phyloP scores from a whole-genome alignment of 1,140 invertebrate genomes.

The Platyscapa corneri region DNA sequence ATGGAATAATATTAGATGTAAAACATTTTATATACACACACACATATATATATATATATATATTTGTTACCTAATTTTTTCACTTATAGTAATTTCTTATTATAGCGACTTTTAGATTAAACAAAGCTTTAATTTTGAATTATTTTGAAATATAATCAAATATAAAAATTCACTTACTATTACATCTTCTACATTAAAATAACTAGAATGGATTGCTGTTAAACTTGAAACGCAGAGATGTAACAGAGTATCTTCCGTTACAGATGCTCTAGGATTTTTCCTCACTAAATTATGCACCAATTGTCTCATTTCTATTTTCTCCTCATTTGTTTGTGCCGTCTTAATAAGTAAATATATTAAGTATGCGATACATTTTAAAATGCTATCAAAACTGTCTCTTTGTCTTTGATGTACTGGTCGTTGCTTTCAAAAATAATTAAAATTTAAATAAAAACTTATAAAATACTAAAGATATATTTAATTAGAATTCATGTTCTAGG shows the following conservation, averaged over 20 bases:
- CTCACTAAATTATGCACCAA: conserved; percentile 76
- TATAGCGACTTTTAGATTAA: no score
- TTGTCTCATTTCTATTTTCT: conserved; percentile 69
- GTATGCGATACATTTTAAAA: conserved; percentile 86
- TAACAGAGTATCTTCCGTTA: conserved; percentile 84
- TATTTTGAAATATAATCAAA: no score
- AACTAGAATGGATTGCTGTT: conserved; percentile 86
- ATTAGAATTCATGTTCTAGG: background rate
- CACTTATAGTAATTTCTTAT: no score
- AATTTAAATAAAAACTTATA: background rate
- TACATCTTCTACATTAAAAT: conserved; percentile 82
- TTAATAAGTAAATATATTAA: conserved; percentile 84
- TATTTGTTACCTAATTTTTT: no score
- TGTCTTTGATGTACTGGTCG: conserved; percentile 85
- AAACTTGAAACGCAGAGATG: conserved; percentile 87
- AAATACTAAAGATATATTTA: background rate
- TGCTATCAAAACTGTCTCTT: conserved; percentile 87
- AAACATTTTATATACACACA: no score
- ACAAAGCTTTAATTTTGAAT: no score
- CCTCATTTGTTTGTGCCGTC: conserved; percentile 76
- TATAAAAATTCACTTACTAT: conserved; percentile 75
- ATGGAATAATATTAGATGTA: no score
- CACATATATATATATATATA: no score
- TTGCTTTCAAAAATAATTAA: conserved; percentile 67
- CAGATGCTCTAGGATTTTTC: conserved; percentile 81